Evolutionary conservation across 1,140 invertebrate species (phyloP), one percentile per base, ranked within the genome.

Genomic region (Drosophila bifasciata): DNA sequence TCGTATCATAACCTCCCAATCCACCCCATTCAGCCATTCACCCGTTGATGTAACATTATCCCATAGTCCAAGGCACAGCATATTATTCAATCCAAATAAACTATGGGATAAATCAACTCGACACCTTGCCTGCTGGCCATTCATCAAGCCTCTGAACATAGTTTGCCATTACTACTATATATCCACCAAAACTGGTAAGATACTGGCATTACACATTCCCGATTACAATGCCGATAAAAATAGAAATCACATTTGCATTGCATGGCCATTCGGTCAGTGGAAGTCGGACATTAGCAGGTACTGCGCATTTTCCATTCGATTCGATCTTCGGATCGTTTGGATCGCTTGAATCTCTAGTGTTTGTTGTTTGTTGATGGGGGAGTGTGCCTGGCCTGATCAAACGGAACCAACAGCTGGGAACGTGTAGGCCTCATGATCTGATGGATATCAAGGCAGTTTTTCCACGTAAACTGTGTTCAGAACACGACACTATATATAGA

Each of bases 241-340:
- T 78, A 46, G 63, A 69, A 83, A 78, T 69, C 74, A 83, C 80
- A 84, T 84, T 84, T 79, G 67, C 80, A 85, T 84, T 79, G 67
- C 80, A 61, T 79, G 80, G 11, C 32, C 32, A 28, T 67, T 55
- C 49, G 49, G 17, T 43, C 64, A 41, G 45, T 53, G 58, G 62
- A 43, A 62, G 49, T 68, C 59, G 70, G 51, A 50, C 64, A 71
- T 57, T 45, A 56, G 11, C 19, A 21, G 19, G 4, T 77, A 72
- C 61, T 64, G 72, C 71, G 71, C 68, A 85, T 61, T 84, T 79
- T 43, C 61, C 59, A 79, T 76, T 64, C 59, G 15, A 62, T 49
- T 15, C 67, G 67, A 70, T 70, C 52, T 36, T 58, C 68, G 51
- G 68, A 73, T 64, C 44, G 44, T 13, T 36, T 16, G 59, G 25